Percentiles rank a stretch among this genome's conserved stretches.
These are phyloP conservation scores for Tetranychus piercei DNA, from an alignment of 2,888 invertebrate genomes.

Conservation along the genomic window DNA sequence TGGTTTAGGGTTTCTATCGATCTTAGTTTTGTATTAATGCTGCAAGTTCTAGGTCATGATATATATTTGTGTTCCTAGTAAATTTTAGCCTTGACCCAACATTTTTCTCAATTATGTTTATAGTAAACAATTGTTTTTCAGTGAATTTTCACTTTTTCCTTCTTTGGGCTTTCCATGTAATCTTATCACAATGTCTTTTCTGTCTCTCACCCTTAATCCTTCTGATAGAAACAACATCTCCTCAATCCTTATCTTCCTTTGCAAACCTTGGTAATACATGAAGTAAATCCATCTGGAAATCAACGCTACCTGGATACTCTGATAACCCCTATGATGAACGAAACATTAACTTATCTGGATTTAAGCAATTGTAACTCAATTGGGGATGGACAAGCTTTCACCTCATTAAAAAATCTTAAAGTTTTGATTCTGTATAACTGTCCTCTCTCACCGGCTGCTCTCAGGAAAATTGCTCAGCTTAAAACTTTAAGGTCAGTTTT, in stretches of 20 bases:
- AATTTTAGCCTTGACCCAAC: not conserved
- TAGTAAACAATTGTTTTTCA: not conserved
- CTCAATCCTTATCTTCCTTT: conserved; percentile 20
- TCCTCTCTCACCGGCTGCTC: conserved; percentile 13
- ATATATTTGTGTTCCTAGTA: not conserved
- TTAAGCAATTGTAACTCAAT: conserved; percentile 15
- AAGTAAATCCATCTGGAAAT: not conserved
- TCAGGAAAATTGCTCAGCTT: conserved; percentile 16
- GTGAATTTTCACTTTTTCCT: not conserved
- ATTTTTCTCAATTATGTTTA: not conserved
- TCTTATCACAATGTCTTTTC: not conserved
- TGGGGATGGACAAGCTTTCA: conserved; percentile 18
- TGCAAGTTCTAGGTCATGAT: not conserved
- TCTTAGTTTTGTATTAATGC: not conserved
- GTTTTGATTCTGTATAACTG: conserved; percentile 21
- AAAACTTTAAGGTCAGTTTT: conserved; percentile 18
- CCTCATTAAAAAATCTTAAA: conserved; percentile 13
- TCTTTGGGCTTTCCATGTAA: not conserved
- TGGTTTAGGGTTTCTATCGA: not conserved
- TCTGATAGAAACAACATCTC: not conserved
- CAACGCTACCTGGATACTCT: conserved; percentile 10
- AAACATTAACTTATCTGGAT: conserved; percentile 19
- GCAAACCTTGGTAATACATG: conserved; percentile 20
- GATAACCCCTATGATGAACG: conserved; percentile 14
- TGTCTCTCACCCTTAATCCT: not conserved